Base-by-base conservation (phyloP, 2,888 invertebrate genomes). In the Mimas tiliae region DNA sequence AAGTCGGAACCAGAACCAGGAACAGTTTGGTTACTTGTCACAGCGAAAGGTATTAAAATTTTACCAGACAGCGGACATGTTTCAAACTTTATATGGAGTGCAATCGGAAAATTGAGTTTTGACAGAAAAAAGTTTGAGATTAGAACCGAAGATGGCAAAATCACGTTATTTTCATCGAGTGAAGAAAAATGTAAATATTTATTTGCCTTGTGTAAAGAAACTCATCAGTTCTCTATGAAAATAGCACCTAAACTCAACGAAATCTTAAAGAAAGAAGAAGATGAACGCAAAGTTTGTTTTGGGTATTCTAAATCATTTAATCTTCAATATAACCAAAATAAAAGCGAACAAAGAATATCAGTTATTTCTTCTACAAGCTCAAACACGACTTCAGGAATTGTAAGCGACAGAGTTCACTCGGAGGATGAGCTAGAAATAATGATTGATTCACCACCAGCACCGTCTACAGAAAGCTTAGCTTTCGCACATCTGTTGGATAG, bases 81-180 rank as follows among this genome's bases (percentile, higher is more conserved):
- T 67, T 96, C 97, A 42, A 96, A 97, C 73, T 98, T 99, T 84
- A 95, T 98, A 67, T 99, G 99, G 99, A 97, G 98, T 80, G 97
- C 98, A 77, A 99, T 99, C 72, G 98, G 97, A 72, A 98, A 98
- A 91, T 94, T 99, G 19, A 97, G 97, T 87, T 99, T 99, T 88
- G 99, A 99, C 95, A 96, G 98, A 82, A 99, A 99, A 91, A 99
- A 99, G 90, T 99, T 99, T 90, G 98, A 99, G 92, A 98, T 99
- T 79, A 96, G 98, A 70, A 97, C 98, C 11, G 97, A 97, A 67
- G 98, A 98, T 81, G 97, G 96, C 77, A 97, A 97, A 84, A 96
- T 98, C 74, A 97, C 97, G 0, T 95, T 99, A 72, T 99, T 97
- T 90, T 97, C 99, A 3, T 96, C 96, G 65, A 97, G 96, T 84